Evolutionary conservation across 2,888 invertebrate genomes (phyloP).

Genomic region (Apamea monoglypha): DNA sequence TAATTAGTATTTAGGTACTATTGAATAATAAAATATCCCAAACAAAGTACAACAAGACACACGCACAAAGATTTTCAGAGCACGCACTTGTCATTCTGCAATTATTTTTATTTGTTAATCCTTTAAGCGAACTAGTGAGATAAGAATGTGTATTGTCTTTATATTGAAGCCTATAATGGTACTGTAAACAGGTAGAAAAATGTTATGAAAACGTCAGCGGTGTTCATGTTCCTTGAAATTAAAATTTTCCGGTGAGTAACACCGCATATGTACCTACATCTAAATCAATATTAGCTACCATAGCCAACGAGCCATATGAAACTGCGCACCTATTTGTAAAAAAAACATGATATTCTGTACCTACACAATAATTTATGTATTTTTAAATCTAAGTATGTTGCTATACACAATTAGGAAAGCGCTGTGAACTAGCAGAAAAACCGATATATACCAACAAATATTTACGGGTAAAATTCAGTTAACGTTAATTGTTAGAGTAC

Average conservation of each 20-base stretch:
- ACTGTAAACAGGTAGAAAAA: background rate
- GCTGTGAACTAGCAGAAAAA: slow-evolving; percentile 19
- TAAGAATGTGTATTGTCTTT: slow-evolving; percentile 21
- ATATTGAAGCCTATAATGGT: slow-evolving; percentile 17
- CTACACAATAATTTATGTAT: background rate
- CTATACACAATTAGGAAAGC: background rate
- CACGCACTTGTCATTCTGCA: background rate
- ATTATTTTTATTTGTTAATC: slow-evolving; percentile 7
- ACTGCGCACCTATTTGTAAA: background rate
- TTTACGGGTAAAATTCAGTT: background rate
- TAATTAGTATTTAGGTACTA: background rate
- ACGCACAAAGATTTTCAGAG: slow-evolving; percentile 8
- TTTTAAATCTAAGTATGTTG: slow-evolving; percentile 13
- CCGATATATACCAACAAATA: slow-evolving; percentile 17
- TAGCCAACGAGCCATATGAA: background rate
- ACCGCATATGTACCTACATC: background rate
- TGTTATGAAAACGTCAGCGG: background rate
- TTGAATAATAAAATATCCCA: background rate
- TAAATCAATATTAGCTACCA: slow-evolving; percentile 18
- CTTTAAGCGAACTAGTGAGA: slow-evolving; percentile 1
- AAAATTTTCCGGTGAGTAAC: slow-evolving; percentile 14
- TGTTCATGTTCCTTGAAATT: slow-evolving; percentile 11
- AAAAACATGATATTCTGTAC: background rate
- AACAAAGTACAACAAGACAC: background rate
- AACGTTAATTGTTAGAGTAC: background rate